Conservation (phyloP, 2,797 vertebrate genomes). For the Urosaurus nigricauda region DNA sequence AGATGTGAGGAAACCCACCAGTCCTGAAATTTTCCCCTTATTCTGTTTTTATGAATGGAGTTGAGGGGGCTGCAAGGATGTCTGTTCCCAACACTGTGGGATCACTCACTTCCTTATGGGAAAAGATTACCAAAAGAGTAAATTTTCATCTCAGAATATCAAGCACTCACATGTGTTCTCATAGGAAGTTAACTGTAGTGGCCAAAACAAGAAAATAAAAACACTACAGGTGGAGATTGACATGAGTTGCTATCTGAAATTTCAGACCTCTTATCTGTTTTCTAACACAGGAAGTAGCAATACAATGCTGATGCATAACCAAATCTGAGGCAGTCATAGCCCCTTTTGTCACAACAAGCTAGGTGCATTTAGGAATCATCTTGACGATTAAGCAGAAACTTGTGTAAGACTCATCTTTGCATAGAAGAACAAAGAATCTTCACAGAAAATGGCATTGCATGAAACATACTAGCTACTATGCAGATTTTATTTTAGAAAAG, state of each 20-base stretch:
- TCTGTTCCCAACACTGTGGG: neutral
- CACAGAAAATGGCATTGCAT: neutral
- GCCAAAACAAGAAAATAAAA: neutral
- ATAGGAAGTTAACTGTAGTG: neutral
- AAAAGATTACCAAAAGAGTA: neutral
- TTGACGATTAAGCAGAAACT: neutral
- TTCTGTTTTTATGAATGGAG: neutral
- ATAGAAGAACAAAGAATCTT: neutral
- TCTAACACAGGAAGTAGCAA: neutral
- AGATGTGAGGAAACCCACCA: neutral
- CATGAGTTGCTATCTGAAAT: neutral
- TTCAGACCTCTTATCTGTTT: neutral
- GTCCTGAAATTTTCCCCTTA: neutral
- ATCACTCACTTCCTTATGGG: neutral
- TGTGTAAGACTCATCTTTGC: neutral
- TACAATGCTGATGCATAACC: neutral
- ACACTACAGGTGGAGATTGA: neutral
- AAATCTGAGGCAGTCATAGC: neutral
- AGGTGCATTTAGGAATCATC: neutral
- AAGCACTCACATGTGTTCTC: neutral
- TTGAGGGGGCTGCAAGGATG: neutral
- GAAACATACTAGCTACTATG: neutral
- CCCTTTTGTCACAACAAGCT: neutral
- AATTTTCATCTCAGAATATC: neutral
- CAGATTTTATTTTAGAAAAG: neutral